These are phyloP conservation scores for Albula glossodonta DNA, from an alignment of 2,113 vertebrate genomes.

Conservation along the genomic window DNA sequence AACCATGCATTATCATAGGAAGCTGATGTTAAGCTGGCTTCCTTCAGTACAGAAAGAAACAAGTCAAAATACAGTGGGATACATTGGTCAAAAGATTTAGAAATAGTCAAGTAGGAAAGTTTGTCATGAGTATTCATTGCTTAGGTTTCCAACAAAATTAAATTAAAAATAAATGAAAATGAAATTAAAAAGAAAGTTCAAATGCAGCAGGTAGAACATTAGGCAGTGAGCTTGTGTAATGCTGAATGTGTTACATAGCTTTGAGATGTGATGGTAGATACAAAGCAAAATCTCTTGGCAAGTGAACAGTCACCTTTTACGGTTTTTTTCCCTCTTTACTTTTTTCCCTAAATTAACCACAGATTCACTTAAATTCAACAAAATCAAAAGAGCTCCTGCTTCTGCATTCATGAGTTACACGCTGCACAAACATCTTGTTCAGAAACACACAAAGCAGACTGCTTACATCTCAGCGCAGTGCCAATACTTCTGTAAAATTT, in stretches of 20 bases:
- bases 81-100: not conserved
- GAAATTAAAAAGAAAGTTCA: conserved; percentile 23
- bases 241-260: conserved; percentile 50
- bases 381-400: conserved; percentile 47
- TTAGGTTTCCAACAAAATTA: conserved; percentile 14
- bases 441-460: conserved; percentile 35
- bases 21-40: not conserved
- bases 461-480: conserved; percentile 26
- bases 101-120: not conserved
- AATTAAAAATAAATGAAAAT: not conserved
- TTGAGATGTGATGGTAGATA: conserved; percentile 69
- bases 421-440: conserved; percentile 44
- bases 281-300: conserved; percentile 67
- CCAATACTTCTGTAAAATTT: not conserved
- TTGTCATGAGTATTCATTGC: conserved; percentile 1
- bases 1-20: not conserved
- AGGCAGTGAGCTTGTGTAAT: conserved; percentile 48
- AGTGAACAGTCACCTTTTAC: conserved; percentile 64
- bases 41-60: too few relatives aligned
- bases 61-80: too few relatives aligned
- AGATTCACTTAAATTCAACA: conserved; percentile 50
- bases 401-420: conserved; percentile 44
- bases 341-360: conserved; percentile 59
- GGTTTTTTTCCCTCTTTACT: conserved; percentile 29
- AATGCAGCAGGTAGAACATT: conserved; percentile 37